Conservation (phyloP, 2,888 invertebrate species). For the Antitype chi region DNA sequence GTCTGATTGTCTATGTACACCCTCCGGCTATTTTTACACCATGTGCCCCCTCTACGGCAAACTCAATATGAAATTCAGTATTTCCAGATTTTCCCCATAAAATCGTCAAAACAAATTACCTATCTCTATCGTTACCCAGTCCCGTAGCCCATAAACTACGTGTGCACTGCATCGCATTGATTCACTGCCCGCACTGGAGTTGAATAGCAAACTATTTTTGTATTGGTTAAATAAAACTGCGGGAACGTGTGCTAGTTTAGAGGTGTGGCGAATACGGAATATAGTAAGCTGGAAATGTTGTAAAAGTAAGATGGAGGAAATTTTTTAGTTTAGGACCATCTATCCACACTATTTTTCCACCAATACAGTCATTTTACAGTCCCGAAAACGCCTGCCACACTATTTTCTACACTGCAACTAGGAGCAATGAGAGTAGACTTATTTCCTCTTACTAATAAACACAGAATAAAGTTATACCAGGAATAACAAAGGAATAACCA, state of each 20-base stretch:
- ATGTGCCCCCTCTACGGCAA: neutral
- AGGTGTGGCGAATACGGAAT: constrained; percentile 30
- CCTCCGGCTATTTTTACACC: too few species aligned
- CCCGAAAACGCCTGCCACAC: too few species aligned
- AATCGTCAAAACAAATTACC: constrained; percentile 28
- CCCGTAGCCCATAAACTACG: constrained; percentile 55
- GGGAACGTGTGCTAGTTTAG: constrained; percentile 53
- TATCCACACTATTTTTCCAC: too few species aligned
- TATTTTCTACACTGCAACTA: neutral
- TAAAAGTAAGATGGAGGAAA: neutral
- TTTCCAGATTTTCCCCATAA: constrained; percentile 21
- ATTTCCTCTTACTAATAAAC: too few species aligned
- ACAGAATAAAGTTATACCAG: too few species aligned
- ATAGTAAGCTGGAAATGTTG: constrained; percentile 38
- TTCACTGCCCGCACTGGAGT: constrained; percentile 56
- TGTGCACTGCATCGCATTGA: constrained; percentile 64
- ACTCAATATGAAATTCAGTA: constrained; percentile 3
- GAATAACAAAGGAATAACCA: too few species aligned
- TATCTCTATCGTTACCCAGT: constrained; percentile 37
- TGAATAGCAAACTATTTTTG: constrained; percentile 67
- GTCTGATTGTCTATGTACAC: neutral
- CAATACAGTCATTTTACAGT: too few species aligned
- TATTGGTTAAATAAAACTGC: constrained; percentile 62
- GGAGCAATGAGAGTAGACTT: neutral
- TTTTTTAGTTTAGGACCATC: too few species aligned